phyloP scores from a whole-genome alignment of 2,113 vertebrate genomes.

The Bubo blakistoni region DNA sequence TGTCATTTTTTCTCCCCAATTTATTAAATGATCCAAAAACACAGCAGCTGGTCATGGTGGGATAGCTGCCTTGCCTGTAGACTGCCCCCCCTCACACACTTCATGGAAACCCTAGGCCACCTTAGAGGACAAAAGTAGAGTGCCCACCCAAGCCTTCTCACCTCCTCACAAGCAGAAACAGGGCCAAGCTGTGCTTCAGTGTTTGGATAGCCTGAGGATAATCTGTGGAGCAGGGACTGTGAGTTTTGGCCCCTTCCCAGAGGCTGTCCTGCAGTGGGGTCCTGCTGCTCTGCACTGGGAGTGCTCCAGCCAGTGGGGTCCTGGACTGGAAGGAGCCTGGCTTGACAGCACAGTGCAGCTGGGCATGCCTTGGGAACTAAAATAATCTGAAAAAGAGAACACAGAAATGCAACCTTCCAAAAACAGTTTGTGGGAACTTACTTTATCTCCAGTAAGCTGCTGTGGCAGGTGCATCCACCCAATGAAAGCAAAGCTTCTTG shows the following conservation, averaged over 20 bases:
- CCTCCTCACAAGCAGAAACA: neutral
- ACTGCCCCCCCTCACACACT: no score
- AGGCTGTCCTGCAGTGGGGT: neutral
- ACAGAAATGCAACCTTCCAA: neutral
- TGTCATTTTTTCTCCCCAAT: neutral
- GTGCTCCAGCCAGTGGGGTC: neutral
- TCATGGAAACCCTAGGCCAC: neutral
- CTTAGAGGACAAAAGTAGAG: neutral
- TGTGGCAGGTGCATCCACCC: no score
- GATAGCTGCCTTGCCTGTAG: neutral
- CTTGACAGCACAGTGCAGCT: neutral
- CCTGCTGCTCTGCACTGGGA: neutral
- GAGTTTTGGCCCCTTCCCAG: neutral
- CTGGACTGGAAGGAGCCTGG: neutral
- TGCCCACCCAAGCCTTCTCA: neutral
- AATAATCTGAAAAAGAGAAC: neutral
- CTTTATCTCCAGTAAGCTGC: neutral
- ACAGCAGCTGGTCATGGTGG: neutral
- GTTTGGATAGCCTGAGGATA: neutral
- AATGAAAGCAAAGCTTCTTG: no score
- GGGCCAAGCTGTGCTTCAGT: neutral
- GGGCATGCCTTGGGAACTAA: neutral
- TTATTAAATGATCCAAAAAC: neutral
- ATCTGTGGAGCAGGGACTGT: neutral
- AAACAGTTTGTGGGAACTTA: neutral